Percentiles rank a stretch among this genome's conserved stretches.
phyloP scores from a whole-genome alignment of 2,888 invertebrate genomes.

The Folsomia candida region DNA sequence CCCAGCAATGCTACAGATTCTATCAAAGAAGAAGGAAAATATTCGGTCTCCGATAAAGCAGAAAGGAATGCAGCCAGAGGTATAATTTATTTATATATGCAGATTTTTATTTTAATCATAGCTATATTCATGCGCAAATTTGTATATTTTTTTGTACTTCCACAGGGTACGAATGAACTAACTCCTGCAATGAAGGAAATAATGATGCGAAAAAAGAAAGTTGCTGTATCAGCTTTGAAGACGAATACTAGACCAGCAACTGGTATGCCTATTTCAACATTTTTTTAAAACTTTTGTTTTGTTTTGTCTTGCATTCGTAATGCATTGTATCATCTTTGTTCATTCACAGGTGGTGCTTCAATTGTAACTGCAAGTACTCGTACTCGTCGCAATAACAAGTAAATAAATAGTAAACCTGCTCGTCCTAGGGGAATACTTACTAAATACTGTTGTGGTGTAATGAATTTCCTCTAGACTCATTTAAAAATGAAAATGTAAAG shows the following conservation, averaged over 20 bases:
- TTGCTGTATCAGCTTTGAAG: slow-evolving; percentile 16
- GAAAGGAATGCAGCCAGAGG: slow-evolving; percentile 33
- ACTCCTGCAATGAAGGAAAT: slow-evolving; percentile 47
- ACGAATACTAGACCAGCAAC: neutral
- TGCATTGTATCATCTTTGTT: no score
- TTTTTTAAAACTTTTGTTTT: no score
- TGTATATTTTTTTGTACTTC: neutral
- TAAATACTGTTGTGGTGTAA: no score
- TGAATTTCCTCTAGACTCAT: neutral
- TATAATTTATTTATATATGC: slow-evolving; percentile 10
- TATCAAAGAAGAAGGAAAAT: slow-evolving; percentile 63
- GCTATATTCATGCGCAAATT: neutral
- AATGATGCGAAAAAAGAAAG: slow-evolving; percentile 38
- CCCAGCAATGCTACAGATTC: slow-evolving; percentile 69
- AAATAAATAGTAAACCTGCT: no score
- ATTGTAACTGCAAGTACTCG: slow-evolving; percentile 3
- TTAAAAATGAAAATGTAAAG: neutral
- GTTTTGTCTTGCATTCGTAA: no score
- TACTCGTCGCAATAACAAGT: slow-evolving; percentile 4
- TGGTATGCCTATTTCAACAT: slow-evolving; percentile 5
- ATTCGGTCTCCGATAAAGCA: slow-evolving; percentile 42
- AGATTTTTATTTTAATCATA: neutral
- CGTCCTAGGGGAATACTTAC: no score
- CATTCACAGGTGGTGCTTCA: slow-evolving; percentile 1
- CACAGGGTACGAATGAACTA: slow-evolving; percentile 37